Conservation (phyloP, 2,888 invertebrate genomes). For the Encarsia formosa region DNA sequence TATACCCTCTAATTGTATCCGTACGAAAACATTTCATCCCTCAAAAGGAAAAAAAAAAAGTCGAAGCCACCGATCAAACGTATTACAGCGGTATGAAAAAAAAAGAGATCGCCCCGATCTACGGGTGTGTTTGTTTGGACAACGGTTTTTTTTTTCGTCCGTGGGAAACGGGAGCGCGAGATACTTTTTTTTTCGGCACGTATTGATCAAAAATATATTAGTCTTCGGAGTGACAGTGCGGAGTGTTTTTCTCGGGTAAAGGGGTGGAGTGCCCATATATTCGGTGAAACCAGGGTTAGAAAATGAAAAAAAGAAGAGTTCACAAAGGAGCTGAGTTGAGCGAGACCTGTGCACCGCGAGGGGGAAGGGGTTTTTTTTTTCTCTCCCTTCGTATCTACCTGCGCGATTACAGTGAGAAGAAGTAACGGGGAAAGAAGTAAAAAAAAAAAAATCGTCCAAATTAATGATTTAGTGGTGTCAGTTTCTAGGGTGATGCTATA, state of each 20-base stretch:
- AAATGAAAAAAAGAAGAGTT: slow-evolving; percentile 7
- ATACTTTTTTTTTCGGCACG: slow-evolving; percentile 29
- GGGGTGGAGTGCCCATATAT: slow-evolving; percentile 27
- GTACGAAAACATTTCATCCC: background rate
- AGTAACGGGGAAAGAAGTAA: slow-evolving; percentile 12
- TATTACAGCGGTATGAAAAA: background rate
- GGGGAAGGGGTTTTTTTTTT: slow-evolving; percentile 39
- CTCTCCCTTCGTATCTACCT: slow-evolving; percentile 37
- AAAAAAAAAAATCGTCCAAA: slow-evolving; percentile 39
- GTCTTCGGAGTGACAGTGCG: slow-evolving; percentile 50
- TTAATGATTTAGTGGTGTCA: slow-evolving; percentile 51
- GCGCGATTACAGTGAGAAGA: slow-evolving; percentile 28
- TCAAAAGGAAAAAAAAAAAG: slow-evolving; percentile 1
- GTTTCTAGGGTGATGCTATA: slow-evolving; percentile 38
- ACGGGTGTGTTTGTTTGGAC: slow-evolving; percentile 51
- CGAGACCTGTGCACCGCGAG: background rate
- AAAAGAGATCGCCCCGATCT: slow-evolving; percentile 14
- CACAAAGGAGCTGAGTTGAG: slow-evolving; percentile 30
- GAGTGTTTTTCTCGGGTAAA: slow-evolving; percentile 46
- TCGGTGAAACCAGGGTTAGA: background rate
- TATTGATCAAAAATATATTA: slow-evolving; percentile 53
- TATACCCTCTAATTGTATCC: too few species aligned
- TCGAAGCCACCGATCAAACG: background rate
- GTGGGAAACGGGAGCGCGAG: slow-evolving; percentile 44
- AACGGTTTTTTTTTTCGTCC: slow-evolving; percentile 43